A percentile compares a stretch with the other conserved stretches of the same genome.
Conservation (phyloP, 2,113 vertebrate genomes). For the Oryzias melastigma region DNA sequence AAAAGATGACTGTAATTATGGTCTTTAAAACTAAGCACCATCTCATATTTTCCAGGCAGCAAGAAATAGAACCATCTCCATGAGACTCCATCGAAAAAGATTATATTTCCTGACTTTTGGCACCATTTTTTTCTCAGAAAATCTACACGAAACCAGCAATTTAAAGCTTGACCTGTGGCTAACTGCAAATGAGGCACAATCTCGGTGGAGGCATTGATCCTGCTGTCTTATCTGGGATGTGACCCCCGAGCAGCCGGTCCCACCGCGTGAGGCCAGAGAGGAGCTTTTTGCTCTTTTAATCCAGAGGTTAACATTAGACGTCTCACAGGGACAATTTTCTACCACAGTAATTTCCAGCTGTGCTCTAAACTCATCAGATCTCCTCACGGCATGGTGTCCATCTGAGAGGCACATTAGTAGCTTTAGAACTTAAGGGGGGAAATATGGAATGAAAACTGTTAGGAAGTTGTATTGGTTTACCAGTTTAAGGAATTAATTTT, state of each 20-base stretch:
- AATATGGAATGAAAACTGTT: too few species aligned
- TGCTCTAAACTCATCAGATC: neutral
- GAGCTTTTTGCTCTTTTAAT: slow-evolving; percentile 20
- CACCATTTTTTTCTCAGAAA: neutral
- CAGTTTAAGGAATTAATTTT: too few species aligned
- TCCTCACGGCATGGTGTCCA: neutral
- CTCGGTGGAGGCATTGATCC: slow-evolving; percentile 4
- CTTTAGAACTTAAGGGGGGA: neutral
- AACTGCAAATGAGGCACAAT: neutral
- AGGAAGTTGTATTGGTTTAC: too few species aligned
- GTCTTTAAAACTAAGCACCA: slow-evolving; percentile 10
- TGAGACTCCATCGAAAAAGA: neutral
- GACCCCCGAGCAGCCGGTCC: slow-evolving; percentile 36
- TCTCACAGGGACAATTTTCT: slow-evolving; percentile 45
- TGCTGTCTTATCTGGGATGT: neutral
- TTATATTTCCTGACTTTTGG: neutral
- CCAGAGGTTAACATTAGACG: slow-evolving; percentile 18
- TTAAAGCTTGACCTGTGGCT: slow-evolving; percentile 4
- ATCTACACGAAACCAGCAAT: neutral
- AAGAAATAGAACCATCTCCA: slow-evolving; percentile 16
- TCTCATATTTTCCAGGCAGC: slow-evolving; percentile 7
- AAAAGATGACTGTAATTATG: neutral
- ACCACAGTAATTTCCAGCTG: slow-evolving; percentile 46
- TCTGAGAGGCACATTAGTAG: neutral
- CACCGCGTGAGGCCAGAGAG: slow-evolving; percentile 9